Evolutionary conservation across 2,113 vertebrate genomes (phyloP).

Genomic region (Panurus biarmicus): DNA sequence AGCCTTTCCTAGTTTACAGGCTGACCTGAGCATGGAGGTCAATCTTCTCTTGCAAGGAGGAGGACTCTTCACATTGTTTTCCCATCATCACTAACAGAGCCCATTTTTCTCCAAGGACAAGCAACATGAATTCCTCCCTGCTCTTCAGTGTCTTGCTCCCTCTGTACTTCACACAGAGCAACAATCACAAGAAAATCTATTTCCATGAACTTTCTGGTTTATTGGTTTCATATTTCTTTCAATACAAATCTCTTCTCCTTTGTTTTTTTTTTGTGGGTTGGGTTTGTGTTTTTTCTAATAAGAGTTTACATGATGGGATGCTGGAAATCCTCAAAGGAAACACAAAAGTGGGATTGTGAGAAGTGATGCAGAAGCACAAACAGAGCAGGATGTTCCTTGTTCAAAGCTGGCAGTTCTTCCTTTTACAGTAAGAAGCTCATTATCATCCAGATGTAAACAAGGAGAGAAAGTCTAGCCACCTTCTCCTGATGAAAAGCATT

Average conservation of each 20-base stretch:
- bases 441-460: not conserved
- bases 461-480: not conserved
- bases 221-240: not conserved
- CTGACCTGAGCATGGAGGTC: fast-evolving
- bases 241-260: not conserved
- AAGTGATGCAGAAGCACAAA: not conserved
- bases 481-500: not conserved
- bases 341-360: not conserved
- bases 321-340: not conserved
- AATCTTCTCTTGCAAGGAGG: not conserved
- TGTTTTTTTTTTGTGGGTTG: not conserved
- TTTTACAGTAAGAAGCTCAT: not conserved
- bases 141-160: not conserved
- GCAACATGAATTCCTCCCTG: not conserved
- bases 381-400: not conserved
- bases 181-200: not conserved
- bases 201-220: not conserved
- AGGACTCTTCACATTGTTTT: not conserved
- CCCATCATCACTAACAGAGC: not conserved
- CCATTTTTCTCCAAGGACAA: not conserved
- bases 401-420: not conserved
- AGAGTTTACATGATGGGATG: not conserved
- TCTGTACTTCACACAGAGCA: not conserved
- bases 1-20: not conserved
- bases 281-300: not conserved